These are phyloP conservation scores for Episyrphus balteatus DNA, from an alignment of 1,140 invertebrate genomes.

Conservation along the genomic window DNA sequence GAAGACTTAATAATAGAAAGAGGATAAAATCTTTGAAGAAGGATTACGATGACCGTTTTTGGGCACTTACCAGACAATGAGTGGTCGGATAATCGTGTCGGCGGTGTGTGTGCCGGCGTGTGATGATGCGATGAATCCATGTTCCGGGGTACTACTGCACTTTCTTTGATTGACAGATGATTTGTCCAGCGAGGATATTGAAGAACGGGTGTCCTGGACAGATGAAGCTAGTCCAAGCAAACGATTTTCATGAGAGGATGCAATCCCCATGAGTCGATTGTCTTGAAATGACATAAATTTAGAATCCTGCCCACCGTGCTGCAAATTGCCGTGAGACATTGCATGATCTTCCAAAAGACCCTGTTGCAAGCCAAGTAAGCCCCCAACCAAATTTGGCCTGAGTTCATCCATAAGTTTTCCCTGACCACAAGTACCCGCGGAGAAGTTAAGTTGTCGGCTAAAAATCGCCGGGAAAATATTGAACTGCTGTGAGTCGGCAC, in stretches of 20 bases:
- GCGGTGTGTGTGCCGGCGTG: conserved; percentile 49
- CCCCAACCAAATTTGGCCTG: conserved; percentile 64
- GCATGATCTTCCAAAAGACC: conserved; percentile 69
- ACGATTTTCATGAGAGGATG: conserved; percentile 35
- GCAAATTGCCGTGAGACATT: conserved; percentile 41
- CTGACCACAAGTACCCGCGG: conserved; percentile 55
- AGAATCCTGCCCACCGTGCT: conserved; percentile 31
- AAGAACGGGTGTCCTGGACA: conserved; percentile 37
- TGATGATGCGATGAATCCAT: conserved; percentile 41
- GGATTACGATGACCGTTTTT: background rate
- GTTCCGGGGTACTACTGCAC: conserved; percentile 65
- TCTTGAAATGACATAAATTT: conserved; percentile 42
- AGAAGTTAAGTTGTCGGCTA: conserved; percentile 73
- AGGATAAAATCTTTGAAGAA: background rate
- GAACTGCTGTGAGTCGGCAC: conserved; percentile 62
- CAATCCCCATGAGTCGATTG: conserved; percentile 39
- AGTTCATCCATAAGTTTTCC: conserved; percentile 61
- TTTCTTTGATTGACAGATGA: conserved; percentile 53
- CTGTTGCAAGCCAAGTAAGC: conserved; percentile 56
- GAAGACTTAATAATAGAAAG: background rate
- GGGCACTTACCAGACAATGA: conserved; percentile 31
- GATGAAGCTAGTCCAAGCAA: conserved; percentile 31
- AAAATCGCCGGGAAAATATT: conserved; percentile 83
- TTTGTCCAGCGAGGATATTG: conserved; percentile 35
- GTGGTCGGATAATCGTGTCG: conserved; percentile 38